Base-by-base conservation (phyloP, 2,113 vertebrate species). In the Uropsilus gracilis region DNA sequence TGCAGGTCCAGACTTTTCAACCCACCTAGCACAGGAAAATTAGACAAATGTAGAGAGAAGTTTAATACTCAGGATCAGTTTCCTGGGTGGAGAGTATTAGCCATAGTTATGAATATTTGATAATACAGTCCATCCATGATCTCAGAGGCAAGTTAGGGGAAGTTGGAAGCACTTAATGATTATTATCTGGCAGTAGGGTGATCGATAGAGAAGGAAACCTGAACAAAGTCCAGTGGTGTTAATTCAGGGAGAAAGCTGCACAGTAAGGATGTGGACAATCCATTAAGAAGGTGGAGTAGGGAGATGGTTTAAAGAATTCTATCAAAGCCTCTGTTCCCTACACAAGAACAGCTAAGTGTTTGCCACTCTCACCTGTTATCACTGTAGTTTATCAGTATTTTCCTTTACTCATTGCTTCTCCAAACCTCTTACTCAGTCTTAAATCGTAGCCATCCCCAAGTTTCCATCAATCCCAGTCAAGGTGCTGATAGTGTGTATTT, bases 1-100 rank as follows among this genome's bases (percentile, higher is more conserved):
- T 81, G 18, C 59, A 92, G 92, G 42, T 72, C 55, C 26, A 86
- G 57, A 81, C 32, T 77, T 91, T 90, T 69, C 75, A 61, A 39
- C 18, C 87, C 75, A n/a, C 37, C 42, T 84, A 22, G 42, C n/a
- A 63, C 32, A 77, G 39, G 57, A 57, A 89, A 90, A 90, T 46
- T n/a, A 81, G 55, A 88, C 34, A 86, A 73, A 34, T 66, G 28
- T 24, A 30, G 16, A 64, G 14, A 13, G 28, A 81, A 18, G 5
- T 2, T 63, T 90, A 37, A 12, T 44, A 78, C 73, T 71, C 20
- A 73, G 12, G 6, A 90, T 63, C 34, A 63, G 28, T 28, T 82
- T 82, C 72, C 42, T 39, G 3, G 42, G 1, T 50, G 68, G 50
- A 7, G 16, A 68, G 68, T 37, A 12, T 44, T 53, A 59, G 42